Evolutionary conservation across 2,797 vertebrate species (phyloP).

Genomic region (Eleutherodactylus coqui): DNA sequence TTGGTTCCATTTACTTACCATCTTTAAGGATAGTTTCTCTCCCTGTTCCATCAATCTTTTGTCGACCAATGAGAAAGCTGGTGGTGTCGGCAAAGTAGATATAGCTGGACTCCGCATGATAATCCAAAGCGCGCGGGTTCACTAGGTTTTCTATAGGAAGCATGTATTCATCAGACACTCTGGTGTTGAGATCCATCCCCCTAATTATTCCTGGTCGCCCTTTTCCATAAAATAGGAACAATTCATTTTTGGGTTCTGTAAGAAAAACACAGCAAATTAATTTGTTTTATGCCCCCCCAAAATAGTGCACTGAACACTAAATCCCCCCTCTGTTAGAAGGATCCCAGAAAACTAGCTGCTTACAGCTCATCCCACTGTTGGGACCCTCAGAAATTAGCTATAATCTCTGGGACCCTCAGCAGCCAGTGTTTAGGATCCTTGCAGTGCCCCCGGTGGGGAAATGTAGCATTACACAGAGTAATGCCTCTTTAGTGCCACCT

Average conservation of each 20-base stretch:
- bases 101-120: slow-evolving; percentile 89
- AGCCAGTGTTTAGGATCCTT: neutral
- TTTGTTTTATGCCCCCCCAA: neutral
- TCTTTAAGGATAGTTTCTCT: slow-evolving; percentile 96
- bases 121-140: slow-evolving; percentile 95
- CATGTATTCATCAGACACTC: slow-evolving; percentile 94
- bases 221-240: slow-evolving; percentile 99
- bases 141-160: slow-evolving; percentile 94
- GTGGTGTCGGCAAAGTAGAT: slow-evolving; percentile 99
- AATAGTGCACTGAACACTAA: no score
- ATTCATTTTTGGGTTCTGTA: slow-evolving; percentile 92
- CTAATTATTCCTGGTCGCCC: slow-evolving; percentile 94
- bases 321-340: no score
- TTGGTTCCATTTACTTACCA: slow-evolving; percentile 73
- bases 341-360: no score
- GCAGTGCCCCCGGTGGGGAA: neutral
- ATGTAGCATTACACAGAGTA: neutral
- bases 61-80: slow-evolving; percentile 95
- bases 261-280: slow-evolving; percentile 69
- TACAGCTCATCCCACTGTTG: no score
- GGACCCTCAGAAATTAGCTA: no score
- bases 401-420: no score
- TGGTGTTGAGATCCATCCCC: slow-evolving; percentile 93
- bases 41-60: slow-evolving; percentile 91
- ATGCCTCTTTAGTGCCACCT: no score